Percentiles rank a stretch among this genome's conserved stretches.
Conservation (phyloP, 2,113 vertebrate species). For the Callorhinus ursinus region DNA sequence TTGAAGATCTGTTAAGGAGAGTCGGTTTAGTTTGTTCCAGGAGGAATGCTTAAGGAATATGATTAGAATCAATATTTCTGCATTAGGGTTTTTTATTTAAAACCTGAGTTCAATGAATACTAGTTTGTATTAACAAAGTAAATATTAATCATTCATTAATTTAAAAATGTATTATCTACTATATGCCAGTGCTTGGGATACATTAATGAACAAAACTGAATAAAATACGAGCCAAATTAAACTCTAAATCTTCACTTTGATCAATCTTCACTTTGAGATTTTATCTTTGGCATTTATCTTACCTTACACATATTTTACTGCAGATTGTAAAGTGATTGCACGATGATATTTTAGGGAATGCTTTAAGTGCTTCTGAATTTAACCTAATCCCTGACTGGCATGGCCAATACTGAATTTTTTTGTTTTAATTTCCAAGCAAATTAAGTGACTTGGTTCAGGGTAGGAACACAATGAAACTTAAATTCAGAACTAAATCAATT, state of each 20-base stretch:
- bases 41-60: background rate
- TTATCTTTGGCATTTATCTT: conserved; percentile 24
- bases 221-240: background rate
- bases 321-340: background rate
- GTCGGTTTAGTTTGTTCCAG: background rate
- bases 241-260: background rate
- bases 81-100: background rate
- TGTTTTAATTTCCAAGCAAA: background rate
- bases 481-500: background rate
- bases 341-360: background rate
- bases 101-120: background rate
- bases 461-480: background rate
- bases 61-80: background rate
- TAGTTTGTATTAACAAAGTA: background rate
- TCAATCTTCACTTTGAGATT: background rate
- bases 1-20: background rate
- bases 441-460: background rate
- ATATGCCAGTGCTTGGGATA: background rate
- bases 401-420: background rate
- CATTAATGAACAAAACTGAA: background rate
- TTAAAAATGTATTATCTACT: background rate
- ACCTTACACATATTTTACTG: background rate
- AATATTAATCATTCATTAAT: background rate
- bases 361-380: conserved; percentile 4
- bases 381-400: background rate